phyloP scores from a whole-genome alignment of 53 echinoderm and acorn worm species.

The Luidia sarsii region DNA sequence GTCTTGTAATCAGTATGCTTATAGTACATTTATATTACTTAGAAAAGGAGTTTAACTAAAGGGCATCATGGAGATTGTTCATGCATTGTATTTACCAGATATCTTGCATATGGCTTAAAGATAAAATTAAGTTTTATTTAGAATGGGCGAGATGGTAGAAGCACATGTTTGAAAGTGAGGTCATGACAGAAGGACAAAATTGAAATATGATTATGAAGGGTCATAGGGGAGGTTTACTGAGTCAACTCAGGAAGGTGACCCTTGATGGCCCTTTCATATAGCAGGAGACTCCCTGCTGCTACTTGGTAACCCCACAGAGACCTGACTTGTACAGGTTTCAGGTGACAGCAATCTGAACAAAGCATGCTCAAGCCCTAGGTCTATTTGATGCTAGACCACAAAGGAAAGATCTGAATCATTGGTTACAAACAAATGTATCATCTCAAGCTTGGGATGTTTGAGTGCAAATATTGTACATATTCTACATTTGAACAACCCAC shows the following conservation, averaged over 20 bases:
- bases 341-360: conserved; percentile 51
- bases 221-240: conserved; percentile 47
- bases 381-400: not conserved
- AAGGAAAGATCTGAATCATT: conserved; percentile 14
- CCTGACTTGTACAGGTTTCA: conserved; percentile 42
- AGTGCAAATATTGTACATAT: too few relatives aligned
- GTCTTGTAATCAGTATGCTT: too few relatives aligned
- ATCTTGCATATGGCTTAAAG: too few relatives aligned
- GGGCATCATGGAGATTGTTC: too few relatives aligned
- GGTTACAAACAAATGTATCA: too few relatives aligned
- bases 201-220: conserved; percentile 55
- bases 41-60: too few relatives aligned
- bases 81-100: too few relatives aligned
- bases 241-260: conserved; percentile 46
- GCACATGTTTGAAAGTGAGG: conserved; percentile 14
- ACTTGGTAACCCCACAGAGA: conserved; percentile 40
- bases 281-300: conserved; percentile 35
- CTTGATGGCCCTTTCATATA: conserved; percentile 51
- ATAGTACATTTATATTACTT: too few relatives aligned
- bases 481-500: not conserved
- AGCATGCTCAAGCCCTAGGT: conserved; percentile 8
- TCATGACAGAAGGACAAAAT: conserved; percentile 32
- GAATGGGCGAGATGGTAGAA: not conserved
- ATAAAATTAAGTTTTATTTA: too few relatives aligned
- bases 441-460: too few relatives aligned